Evolutionary conservation across 2,797 vertebrate species (phyloP), one percentile per base, ranked within the genome.

Genomic region (Ceryle rudis): DNA sequence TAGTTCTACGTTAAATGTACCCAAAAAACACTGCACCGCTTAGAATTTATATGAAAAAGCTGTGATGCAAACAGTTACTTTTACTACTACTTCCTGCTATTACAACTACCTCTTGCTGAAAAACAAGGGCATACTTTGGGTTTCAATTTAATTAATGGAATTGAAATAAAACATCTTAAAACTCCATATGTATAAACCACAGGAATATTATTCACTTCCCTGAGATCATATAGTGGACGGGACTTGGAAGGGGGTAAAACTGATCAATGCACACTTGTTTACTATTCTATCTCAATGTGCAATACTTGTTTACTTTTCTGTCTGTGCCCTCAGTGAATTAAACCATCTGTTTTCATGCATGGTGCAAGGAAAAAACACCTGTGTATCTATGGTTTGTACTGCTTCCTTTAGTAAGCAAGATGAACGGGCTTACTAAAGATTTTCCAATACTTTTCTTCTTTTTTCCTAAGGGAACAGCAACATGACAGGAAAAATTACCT

Each of bases 21-120:
- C 9, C 6, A 5, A 67, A 73, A 70, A 11, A 0, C 2, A 54
- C 10, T 52, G 16, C 31, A 10, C 4, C 67, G 21, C 5, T 67
- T 35, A 61, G 16, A 82, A 72, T 0, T 64, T 75, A 26, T 0
- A 23, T 1, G 1, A 85, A 82, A 72, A 21, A 80, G 9, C 17
- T 57, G 20, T 49, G 22, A 72, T 61, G 33, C 18, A 57, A 58
- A 72, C 72, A 75, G 35, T 69, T 74, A 65, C 22, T 49, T 75
- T n/a, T 44, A 28, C 33, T 85, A 9, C 35, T 41, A 17, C 25
- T 91, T 90, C 6, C 6, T 55, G 18, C 29, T 87, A 11, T 65
- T 85, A 42, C 0, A 0, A 49, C 7, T 44, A 55, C 14, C 57
- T 31, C 47, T 47, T 58, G 31, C 33, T 39, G 31, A 70, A 85